Evolutionary conservation across 2,797 vertebrate genomes (phyloP), one percentile per base, ranked within the genome.

Genomic region (Chelon auratus): DNA sequence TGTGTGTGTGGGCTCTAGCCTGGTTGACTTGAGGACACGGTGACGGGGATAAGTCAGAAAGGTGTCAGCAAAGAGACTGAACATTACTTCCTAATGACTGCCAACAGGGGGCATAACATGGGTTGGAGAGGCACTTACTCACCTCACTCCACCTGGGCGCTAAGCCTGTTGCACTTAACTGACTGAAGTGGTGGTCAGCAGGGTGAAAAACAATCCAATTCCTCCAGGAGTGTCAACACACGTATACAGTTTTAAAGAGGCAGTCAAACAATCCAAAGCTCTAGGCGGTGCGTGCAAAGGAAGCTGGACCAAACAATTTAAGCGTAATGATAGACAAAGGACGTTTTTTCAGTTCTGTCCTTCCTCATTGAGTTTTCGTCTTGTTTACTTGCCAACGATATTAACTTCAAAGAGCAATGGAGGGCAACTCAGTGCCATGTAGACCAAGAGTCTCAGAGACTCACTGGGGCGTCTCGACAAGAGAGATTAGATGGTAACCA

Each of bases 201-300:
- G 78, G 75, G 81, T 84, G 77, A 89, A 85, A 90, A 86, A 87
- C 84, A 84, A 87, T 81, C 68, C 74, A 83, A 84, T 87, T 84
- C 75, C 84, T 84, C 57, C 65, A 77, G 75, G 81, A 84, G 77
- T 72, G 75, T 75, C 77, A 78, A 78, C 58, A 81, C 55, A 68
- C 59, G 67, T 78, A 67, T 78, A 76, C 80, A 77, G 75, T 79
- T 87, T 71, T 70, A 64, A 81, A 76, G 76, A 77, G 57, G 60
- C 70, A 78, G 76, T 66, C 75, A 74, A 70, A 79, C 78, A 84
- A 80, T 76, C 68, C 45, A 75, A 66, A 86, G 55, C 62, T 56
- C 52, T 53, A 42, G 37, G 55, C 3, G 0, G 68, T 75, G 61
- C 63, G 78, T 90, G 82, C 62, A 15, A 70, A 42, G 43, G 60